Evolutionary conservation across 2,113 vertebrate genomes (phyloP).

Genomic region (Ophthalmotilapia sp.): DNA sequence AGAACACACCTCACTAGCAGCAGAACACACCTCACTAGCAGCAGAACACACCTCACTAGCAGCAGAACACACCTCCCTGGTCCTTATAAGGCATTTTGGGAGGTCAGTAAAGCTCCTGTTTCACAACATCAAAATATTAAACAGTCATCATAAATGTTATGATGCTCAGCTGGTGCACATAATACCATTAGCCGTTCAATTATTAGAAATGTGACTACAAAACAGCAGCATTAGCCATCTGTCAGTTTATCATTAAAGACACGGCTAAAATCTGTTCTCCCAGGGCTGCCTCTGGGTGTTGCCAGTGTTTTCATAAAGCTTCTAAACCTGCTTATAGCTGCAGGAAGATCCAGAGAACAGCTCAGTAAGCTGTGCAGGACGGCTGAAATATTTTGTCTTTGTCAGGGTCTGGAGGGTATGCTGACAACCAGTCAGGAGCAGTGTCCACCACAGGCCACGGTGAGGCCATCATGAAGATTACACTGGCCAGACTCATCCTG

Average conservation of each 20-base stretch:
- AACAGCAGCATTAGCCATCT: background rate
- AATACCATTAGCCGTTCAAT: background rate
- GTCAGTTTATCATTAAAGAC: background rate
- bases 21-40: no score
- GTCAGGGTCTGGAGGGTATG: slow-evolving; percentile 88
- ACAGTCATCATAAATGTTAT: background rate
- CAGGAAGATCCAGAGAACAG: background rate
- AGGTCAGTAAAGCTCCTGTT: background rate
- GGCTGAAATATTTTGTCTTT: background rate
- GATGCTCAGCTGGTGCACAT: background rate
- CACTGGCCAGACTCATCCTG: slow-evolving; percentile 82
- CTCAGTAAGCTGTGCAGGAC: background rate
- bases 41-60: background rate
- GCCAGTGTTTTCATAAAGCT: background rate
- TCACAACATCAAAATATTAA: background rate
- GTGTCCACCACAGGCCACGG: slow-evolving; percentile 89
- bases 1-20: background rate
- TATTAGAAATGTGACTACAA: background rate
- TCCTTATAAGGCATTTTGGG: background rate
- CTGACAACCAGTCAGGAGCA: slow-evolving; percentile 84
- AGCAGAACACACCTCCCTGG: background rate
- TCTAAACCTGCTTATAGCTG: background rate
- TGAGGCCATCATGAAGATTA: slow-evolving; percentile 92
- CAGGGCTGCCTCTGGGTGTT: background rate
- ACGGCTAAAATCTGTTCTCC: background rate